Conservation (phyloP, 2,797 vertebrate species). For the Alauda arvensis region DNA sequence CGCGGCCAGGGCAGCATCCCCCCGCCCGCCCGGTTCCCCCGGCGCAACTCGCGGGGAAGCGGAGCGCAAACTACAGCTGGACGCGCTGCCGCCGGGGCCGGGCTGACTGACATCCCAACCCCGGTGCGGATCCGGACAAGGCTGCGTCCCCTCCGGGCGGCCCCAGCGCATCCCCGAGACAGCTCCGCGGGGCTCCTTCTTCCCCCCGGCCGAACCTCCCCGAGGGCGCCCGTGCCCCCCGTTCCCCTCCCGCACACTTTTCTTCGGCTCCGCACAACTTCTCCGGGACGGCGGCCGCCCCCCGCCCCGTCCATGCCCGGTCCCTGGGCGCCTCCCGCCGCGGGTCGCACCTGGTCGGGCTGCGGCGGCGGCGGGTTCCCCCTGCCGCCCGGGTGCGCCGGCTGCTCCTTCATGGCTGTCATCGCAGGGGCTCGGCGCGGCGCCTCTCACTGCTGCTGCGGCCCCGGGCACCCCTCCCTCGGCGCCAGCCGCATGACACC, state of each 20-base stretch:
- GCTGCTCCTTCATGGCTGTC: conserved; percentile 90
- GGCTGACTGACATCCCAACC: not conserved
- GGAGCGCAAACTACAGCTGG: not conserved
- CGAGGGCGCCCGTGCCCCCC: not conserved
- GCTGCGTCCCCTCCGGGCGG: not conserved
- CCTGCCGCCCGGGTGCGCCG: conserved; percentile 65
- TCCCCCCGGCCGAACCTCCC: not conserved
- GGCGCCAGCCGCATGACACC: conserved; percentile 66
- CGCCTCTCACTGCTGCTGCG: conserved; percentile 61
- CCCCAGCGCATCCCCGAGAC: not conserved
- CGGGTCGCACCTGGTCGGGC: conserved; percentile 54
- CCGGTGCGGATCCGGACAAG: not conserved
- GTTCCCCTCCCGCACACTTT: not conserved
- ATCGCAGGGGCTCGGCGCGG: conserved; percentile 64
- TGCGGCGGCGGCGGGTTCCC: conserved; percentile 63
- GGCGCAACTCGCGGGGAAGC: not conserved
- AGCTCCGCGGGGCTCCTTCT: not conserved
- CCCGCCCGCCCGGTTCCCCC: not conserved
- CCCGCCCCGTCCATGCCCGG: not conserved
- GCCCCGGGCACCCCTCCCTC: conserved; percentile 56
- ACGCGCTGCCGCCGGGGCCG: not conserved
- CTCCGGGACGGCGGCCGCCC: not conserved
- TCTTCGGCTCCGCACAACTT: conserved; percentile 17
- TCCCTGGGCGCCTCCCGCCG: not conserved
- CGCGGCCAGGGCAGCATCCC: not conserved